Conservation (phyloP, 2,113 vertebrate genomes). For the Callipepla squamata region DNA sequence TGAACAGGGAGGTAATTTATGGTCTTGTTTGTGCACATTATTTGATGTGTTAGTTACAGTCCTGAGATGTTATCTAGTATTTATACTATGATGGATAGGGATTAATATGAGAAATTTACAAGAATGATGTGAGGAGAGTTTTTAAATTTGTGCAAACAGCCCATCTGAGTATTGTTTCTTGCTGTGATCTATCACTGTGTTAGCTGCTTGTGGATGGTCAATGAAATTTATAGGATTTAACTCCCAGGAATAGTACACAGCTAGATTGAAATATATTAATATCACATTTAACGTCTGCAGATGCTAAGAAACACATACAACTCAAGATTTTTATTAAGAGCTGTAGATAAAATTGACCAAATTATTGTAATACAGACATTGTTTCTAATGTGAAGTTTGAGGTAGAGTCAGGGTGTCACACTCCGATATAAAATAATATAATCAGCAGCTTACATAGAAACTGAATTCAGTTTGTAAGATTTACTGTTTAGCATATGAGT, state of each 20-base stretch:
- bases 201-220: background rate
- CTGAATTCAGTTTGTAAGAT: background rate
- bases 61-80: background rate
- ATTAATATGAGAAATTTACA: background rate
- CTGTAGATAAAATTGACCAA: background rate
- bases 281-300: background rate
- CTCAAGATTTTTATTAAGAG: background rate
- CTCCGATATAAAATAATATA: background rate
- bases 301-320: background rate
- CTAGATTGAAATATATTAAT: background rate
- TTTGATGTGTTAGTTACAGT: background rate
- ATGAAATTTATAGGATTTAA: background rate
- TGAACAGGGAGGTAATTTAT: background rate
- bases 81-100: background rate
- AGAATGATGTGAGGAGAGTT: background rate
- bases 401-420: background rate
- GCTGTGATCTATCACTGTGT: background rate
- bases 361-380: background rate
- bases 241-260: background rate
- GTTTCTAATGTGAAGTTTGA: background rate
- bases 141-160: background rate
- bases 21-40: accelerated
- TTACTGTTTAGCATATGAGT: background rate
- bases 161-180: background rate
- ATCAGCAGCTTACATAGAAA: background rate